Evolutionary conservation across 2,888 invertebrate genomes (phyloP), one percentile per base, ranked within the genome.

Genomic region (Zootermopsis nevadensis): DNA sequence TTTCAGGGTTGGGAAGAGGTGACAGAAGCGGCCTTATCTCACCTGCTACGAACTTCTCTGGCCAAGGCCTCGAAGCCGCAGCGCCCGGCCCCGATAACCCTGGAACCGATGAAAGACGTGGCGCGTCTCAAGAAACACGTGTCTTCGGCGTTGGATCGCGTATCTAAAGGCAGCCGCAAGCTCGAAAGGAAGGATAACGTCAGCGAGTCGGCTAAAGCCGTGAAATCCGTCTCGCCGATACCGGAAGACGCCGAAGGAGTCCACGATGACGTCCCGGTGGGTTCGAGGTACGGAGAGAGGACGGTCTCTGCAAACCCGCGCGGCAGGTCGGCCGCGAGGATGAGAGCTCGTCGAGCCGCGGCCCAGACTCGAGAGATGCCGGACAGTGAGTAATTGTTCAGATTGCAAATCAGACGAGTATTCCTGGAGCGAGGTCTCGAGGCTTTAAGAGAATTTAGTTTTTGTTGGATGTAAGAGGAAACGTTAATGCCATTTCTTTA

Each of bases 1-100:
- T 77, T 89, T 79, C 87, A 96, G 95, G 94, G 94, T 87, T 96
- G 96, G 96, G 95, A 96, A 88, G 96, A 96, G 89, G 91, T 93
- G 4, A 92, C 94, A 1, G 94, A 95, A 86, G 93, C 93, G 84
- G 91, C 93, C 0, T 88, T 95, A 72, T 91, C 93, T 24, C 93
- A 93, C 87, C 89, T 96, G 66, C 88, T 95, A 42, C 91, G 94
- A 85, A 93, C 93, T 24, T 88, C 91, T 12, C 90, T 93, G 35
- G 92, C 93, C 76, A 94, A 93, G 88, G 91, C 92, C 0, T 92
- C 93, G 83, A 94, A 94, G 86, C 93, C 91, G 86, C 90, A 93
- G 86, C 91, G 92, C 85, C 88, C 92, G 48, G 91, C 92, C 2
- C 90, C 92, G 1, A 81, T 84, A n/a, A 80, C 84, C 31, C 22